Evolutionary conservation across 2,888 invertebrate species (phyloP), one percentile per base, ranked within the genome.

Genomic region (Aricia artaxerxes): DNA sequence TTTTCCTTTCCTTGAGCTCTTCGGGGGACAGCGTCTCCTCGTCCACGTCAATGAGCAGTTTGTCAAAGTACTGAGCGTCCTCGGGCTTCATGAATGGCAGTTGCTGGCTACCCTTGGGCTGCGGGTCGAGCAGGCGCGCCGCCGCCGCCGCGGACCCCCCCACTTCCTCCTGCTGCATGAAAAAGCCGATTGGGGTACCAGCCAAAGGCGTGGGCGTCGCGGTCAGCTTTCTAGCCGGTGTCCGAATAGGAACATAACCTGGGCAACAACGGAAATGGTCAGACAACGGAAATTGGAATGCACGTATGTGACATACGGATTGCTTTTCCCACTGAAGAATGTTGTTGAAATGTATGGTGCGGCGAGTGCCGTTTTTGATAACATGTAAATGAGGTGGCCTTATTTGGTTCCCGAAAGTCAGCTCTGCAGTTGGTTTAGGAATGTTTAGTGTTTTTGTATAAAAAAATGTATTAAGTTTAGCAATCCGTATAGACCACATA

Each of bases 41-140:
- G 90, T 99, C 99, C 49, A 99, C 99, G 88, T 99, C 99, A 79
- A 99, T 97, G 83, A 99, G 95, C 82, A 99, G 95, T 92, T 99
- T 99, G 92, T 99, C 99, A 92, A 99, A 99, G 94, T 99, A 99
- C 94, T 99, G 99, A 75, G 99, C 99, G 94, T 99, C 99, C 92
- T 99, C 99, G 0, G 99, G 99, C 91, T 99, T 99, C 97, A 99
- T 98, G 89, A 99, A 99, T 24, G 99, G 99, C 85, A 99, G 95
- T 94, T 99, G 99, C 88, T 93, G 93, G 86, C 96, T 95, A 0
- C 97, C 97, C 91, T 99, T 99, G 1, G 99, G 99, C 94, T 99
- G 99, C 88, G 98, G 98, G 90, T 99, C 99, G 86, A 99, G 97
- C 82, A 96, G 95, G 78, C 94, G 90, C 90, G 97, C 97, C 87